These are phyloP conservation scores for Pseudomyrmex sp. DNA, from an alignment of 1,140 invertebrate genomes.

Conservation along the genomic window DNA sequence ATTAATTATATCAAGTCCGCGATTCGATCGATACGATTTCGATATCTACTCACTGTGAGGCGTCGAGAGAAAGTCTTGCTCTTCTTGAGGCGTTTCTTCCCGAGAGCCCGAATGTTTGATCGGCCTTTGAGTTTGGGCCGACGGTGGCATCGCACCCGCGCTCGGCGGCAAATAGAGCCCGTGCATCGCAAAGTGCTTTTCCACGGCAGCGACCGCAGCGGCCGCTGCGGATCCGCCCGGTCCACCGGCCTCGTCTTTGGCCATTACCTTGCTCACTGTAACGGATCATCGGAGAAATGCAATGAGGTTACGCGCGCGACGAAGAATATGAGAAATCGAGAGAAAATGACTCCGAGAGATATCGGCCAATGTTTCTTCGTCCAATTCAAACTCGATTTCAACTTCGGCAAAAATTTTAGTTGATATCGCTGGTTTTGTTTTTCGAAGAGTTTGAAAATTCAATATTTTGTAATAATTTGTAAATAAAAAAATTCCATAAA, in stretches of 20 bases:
- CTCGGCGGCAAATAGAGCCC: constrained; percentile 82
- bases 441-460: background rate
- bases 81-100: constrained; percentile 78
- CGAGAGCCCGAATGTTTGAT: constrained; percentile 79
- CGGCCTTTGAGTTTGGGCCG: constrained; percentile 81
- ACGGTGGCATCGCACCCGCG: constrained; percentile 79
- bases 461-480: background rate
- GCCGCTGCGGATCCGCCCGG: constrained; percentile 78
- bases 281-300: constrained; percentile 22
- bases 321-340: background rate
- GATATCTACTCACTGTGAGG: constrained; percentile 78
- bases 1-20: background rate
- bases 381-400: background rate
- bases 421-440: too few species aligned
- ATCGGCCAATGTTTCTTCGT: background rate
- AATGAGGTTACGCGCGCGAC: background rate
- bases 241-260: constrained; percentile 79
- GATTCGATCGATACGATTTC: constrained; percentile 7
- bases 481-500: background rate
- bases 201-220: constrained; percentile 80
- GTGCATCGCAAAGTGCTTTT: constrained; percentile 84
- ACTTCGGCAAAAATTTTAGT: constrained; percentile 2
- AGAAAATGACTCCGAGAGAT: too few species aligned
- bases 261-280: constrained; percentile 81
- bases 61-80: constrained; percentile 82